A percentile compares a stretch with the other conserved stretches of the same genome.
These are phyloP conservation scores for Clarias pachynema DNA, from an alignment of 2,797 vertebrate species.

Conservation along the genomic window DNA sequence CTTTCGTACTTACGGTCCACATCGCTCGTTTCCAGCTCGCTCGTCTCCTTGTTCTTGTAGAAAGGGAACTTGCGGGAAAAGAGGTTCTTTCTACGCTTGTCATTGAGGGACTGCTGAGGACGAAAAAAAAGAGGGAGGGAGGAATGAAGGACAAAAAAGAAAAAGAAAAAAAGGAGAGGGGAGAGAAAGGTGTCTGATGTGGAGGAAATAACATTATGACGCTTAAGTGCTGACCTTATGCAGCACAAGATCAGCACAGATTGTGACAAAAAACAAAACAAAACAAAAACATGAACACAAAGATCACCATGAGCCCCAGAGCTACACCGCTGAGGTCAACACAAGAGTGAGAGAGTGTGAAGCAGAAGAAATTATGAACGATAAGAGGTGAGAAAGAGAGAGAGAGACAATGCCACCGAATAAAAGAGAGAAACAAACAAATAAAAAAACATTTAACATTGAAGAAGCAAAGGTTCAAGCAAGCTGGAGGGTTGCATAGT, in stretches of 20 bases:
- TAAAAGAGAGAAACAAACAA: too few species aligned
- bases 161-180: constrained; percentile 53
- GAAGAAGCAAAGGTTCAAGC: background rate
- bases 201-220: constrained; percentile 79
- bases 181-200: constrained; percentile 81
- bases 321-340: background rate
- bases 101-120: constrained; percentile 96
- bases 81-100: constrained; percentile 98
- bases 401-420: background rate
- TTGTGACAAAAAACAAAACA: constrained; percentile 17
- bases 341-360: constrained; percentile 10
- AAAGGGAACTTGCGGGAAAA: constrained; percentile 99
- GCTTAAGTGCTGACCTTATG: constrained; percentile 72
- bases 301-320: constrained; percentile 29
- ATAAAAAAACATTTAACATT: background rate
- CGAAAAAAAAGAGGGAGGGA: constrained; percentile 82
- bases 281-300: constrained; percentile 29
- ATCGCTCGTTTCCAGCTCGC: constrained; percentile 97
- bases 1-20: constrained; percentile 94
- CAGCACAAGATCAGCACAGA: constrained; percentile 41
- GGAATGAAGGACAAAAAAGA: constrained; percentile 79
- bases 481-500: background rate
- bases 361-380: constrained; percentile 5
- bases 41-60: constrained; percentile 99
- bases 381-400: background rate